Conservation (phyloP, 1,140 invertebrate genomes). For the Drosophila athabasca region DNA sequence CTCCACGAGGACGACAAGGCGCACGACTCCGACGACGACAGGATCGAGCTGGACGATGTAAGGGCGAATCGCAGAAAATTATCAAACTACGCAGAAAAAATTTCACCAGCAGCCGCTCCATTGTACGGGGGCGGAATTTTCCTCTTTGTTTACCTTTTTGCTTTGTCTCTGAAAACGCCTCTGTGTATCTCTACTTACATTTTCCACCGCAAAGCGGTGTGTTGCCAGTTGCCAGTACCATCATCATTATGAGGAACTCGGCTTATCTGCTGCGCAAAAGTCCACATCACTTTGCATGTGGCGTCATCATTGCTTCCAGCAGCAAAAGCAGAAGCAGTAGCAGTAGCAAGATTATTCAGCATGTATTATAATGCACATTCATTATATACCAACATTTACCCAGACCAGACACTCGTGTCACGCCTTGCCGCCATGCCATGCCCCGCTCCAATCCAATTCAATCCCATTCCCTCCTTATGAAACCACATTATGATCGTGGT, state of each 20-base stretch:
- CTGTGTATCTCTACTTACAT: conserved; percentile 10
- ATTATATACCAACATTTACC: conserved; percentile 31
- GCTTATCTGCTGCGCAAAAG: conserved; percentile 78
- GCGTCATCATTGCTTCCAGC: conserved; percentile 17
- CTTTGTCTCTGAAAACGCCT: conserved; percentile 44
- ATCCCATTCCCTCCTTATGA: conserved; percentile 31
- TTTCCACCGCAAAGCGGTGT: conserved; percentile 2
- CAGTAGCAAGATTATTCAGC: conserved; percentile 52
- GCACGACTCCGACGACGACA: conserved; percentile 92
- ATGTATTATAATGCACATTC: conserved; percentile 32
- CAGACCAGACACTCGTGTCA: background rate
- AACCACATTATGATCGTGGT: conserved; percentile 18
- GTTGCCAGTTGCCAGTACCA: conserved; percentile 1
- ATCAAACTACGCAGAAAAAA: conserved; percentile 62
- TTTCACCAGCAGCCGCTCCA: conserved; percentile 4
- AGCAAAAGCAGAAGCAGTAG: conserved; percentile 4
- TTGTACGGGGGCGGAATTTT: conserved; percentile 21
- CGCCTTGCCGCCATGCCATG: too few species aligned
- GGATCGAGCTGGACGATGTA: conserved; percentile 92
- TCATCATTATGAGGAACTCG: conserved; percentile 26
- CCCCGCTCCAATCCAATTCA: background rate
- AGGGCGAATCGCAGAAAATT: conserved; percentile 52
- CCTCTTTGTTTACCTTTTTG: conserved; percentile 59
- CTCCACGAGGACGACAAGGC: conserved; percentile 89
- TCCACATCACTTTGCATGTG: conserved; percentile 39